These are phyloP conservation scores for Polydrusus tereticollis DNA, from an alignment of 2,888 invertebrate genomes.

Conservation along the genomic window DNA sequence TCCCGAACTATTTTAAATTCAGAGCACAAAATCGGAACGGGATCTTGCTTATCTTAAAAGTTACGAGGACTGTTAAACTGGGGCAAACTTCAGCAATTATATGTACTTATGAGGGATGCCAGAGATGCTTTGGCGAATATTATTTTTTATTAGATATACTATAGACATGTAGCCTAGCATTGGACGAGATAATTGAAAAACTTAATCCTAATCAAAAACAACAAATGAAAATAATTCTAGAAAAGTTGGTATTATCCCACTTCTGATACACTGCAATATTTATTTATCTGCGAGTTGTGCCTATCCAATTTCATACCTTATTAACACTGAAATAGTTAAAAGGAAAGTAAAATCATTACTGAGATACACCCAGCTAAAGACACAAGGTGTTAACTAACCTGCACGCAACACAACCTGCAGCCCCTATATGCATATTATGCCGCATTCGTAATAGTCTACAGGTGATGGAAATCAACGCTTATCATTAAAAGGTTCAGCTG, in stretches of 20 bases:
- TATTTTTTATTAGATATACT: conserved; percentile 26
- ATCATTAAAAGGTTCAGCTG: conserved; percentile 34
- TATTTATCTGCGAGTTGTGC: background rate
- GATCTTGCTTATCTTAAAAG: conserved; percentile 48
- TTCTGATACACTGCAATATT: background rate
- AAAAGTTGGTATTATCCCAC: too few species aligned
- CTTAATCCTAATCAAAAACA: too few species aligned
- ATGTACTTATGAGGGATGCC: conserved; percentile 46
- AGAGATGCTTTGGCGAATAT: conserved; percentile 29
- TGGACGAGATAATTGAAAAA: background rate
- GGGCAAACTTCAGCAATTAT: conserved; percentile 48
- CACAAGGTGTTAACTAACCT: conserved; percentile 39
- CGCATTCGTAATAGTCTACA: conserved; percentile 34
- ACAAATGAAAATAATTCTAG: too few species aligned
- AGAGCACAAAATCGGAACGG: conserved; percentile 39
- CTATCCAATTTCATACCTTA: background rate
- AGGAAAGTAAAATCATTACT: conserved; percentile 4
- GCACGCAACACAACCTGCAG: conserved; percentile 38
- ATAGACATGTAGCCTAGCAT: background rate
- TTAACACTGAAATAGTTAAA: background rate
- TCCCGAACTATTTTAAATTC: conserved; percentile 44
- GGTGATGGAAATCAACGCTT: conserved; percentile 45
- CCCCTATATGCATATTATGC: conserved; percentile 22
- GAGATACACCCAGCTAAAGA: conserved; percentile 4
- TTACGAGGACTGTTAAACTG: conserved; percentile 44